Conservation (phyloP, 2,113 vertebrate species). For the Crypturellus undulatus region DNA sequence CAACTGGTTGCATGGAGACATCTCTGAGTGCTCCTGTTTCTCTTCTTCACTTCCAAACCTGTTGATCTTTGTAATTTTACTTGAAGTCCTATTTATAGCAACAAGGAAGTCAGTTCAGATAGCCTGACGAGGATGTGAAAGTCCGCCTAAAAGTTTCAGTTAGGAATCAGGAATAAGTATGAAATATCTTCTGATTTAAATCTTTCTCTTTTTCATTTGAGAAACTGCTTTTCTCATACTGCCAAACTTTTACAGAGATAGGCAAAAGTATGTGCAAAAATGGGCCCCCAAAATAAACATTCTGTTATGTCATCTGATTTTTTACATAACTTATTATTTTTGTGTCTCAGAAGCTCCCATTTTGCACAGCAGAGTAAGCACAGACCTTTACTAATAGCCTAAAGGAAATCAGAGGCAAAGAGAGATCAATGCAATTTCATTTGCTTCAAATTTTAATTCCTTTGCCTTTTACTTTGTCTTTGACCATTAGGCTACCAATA, state of each 20-base stretch:
- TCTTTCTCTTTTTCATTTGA: background rate
- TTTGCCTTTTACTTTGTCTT: background rate
- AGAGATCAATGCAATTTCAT: background rate
- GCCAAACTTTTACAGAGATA: background rate
- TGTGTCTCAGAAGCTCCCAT: background rate
- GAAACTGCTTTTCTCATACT: background rate
- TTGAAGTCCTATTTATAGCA: background rate
- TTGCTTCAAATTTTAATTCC: background rate
- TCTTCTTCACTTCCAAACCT: too few relatives aligned
- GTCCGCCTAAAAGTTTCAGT: background rate
- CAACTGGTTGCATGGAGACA: background rate
- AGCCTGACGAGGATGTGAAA: rapidly evolving
- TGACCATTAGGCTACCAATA: background rate
- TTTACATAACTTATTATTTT: background rate
- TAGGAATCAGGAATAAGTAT: background rate
- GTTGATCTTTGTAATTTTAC: too few relatives aligned
- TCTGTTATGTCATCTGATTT: background rate
- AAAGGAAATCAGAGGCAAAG: background rate
- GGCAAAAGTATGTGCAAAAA: background rate
- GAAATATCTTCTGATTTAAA: background rate
- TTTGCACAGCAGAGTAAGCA: background rate
- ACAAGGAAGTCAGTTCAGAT: background rate
- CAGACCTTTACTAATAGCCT: background rate
- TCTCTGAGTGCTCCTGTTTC: background rate
- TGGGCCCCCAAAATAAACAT: background rate